Percentiles rank a stretch among this genome's conserved stretches.
Conservation (phyloP, 2,797 vertebrate species). For the Epinephelus malabaricus region DNA sequence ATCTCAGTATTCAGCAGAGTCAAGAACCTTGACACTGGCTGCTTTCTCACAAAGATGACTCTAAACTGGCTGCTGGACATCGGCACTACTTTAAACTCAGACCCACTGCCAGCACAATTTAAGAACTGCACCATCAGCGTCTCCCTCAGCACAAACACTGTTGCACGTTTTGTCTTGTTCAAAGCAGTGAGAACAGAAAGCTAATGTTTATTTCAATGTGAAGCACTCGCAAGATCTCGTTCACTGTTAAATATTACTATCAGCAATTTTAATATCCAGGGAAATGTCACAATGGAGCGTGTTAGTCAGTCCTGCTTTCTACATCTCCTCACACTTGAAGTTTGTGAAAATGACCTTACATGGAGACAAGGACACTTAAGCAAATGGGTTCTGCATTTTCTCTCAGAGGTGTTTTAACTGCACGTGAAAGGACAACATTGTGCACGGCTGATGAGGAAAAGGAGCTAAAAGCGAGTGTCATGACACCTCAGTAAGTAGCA, state of each 20-base stretch:
- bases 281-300: background rate
- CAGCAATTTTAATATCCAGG: background rate
- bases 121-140: slow-evolving; percentile 72
- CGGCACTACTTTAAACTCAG: slow-evolving; percentile 39
- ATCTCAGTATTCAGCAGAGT: slow-evolving; percentile 75
- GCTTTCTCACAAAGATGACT: slow-evolving; percentile 57
- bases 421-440: slow-evolving; percentile 27
- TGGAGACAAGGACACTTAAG: slow-evolving; percentile 40
- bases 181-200: slow-evolving; percentile 1
- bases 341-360: slow-evolving; percentile 36
- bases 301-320: background rate
- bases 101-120: slow-evolving; percentile 29
- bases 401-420: slow-evolving; percentile 15
- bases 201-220: slow-evolving; percentile 17
- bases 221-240: background rate
- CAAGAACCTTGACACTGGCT: slow-evolving; percentile 75
- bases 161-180: slow-evolving; percentile 44
- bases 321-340: slow-evolving; percentile 9
- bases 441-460: slow-evolving; percentile 12
- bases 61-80: slow-evolving; percentile 56
- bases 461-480: slow-evolving; percentile 21
- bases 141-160: slow-evolving; percentile 49
- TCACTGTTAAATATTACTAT: background rate
- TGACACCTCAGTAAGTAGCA: slow-evolving; percentile 18
- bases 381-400: slow-evolving; percentile 24